Base-by-base conservation (phyloP, 1,140 invertebrate genomes). In the Odontomachus brunneus region DNA sequence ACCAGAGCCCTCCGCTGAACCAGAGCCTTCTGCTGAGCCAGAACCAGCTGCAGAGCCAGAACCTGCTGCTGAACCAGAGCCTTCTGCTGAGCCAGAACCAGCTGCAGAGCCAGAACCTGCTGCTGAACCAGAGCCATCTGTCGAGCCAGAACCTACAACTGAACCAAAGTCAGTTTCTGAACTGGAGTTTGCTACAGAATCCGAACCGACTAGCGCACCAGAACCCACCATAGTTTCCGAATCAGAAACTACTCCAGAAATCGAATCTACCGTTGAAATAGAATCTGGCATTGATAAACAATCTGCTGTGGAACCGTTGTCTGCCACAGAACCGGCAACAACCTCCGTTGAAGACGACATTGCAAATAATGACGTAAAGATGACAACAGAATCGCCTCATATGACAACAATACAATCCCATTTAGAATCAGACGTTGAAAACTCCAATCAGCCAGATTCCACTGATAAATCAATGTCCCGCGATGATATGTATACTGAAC, bases 61-160 rank as follows among this genome's bases (percentile, higher is more conserved):
- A 29, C 81, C 78, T 2, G 22, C 82, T 48, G 33, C 87, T 88
- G 91, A 71, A 83, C 81, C 76, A 80, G 92, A 93, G 84, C 88
- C 84, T 14, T 71, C 84, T 33, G 69, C 87, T 49, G 91, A 93
- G 73, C 51, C 69, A 51, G 71, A 85, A 11, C 66, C 90, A 48
- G 71, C 84, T 84, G 80, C 88, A 12, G 89, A 92, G 84, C 87
- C 93, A 3, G 83, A 89, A 84, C 80, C 89, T 0, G 62, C 85
- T 17, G 55, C 88, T 0, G 72, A 85, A 38, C 82, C 86, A 0
- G 83, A 89, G 60, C 78, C 81, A 15, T 73, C 82, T 15, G 71
- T 86, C 24, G 90, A 92, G 83, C 83, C 91, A 19, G 84, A 90
- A 65, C 65, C 88, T 83, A 60, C 86, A 22, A 44, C 49, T 2